phyloP scores from a whole-genome alignment of 2,888 invertebrate genomes.

The Brachyopa scutellaris region DNA sequence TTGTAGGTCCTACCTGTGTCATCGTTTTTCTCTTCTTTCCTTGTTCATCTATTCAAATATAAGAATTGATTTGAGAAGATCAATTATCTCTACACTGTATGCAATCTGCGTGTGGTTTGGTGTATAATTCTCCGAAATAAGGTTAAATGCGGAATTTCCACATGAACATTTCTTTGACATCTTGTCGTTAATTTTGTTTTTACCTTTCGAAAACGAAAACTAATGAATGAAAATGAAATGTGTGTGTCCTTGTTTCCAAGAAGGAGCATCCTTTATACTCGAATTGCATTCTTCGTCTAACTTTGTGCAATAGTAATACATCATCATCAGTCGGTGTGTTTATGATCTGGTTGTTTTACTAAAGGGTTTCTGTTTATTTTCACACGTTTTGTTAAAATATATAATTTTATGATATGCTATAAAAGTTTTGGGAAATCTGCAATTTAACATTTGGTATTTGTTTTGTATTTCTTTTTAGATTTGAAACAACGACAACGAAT shows the following conservation, averaged over 20 bases:
- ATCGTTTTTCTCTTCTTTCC: not conserved
- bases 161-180: constrained; percentile 3
- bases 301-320: constrained; percentile 39
- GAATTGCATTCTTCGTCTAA: not conserved
- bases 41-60: constrained; percentile 3
- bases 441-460: constrained; percentile 11
- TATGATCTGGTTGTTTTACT: constrained; percentile 14
- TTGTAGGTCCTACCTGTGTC: not conserved
- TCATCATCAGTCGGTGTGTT: constrained; percentile 23
- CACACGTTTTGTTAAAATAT: not conserved
- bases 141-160: constrained; percentile 23
- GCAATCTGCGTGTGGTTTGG: constrained; percentile 22
- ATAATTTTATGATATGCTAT: constrained; percentile 1
- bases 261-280: constrained; percentile 1
- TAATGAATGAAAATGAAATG: constrained; percentile 35
- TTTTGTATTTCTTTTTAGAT: constrained; percentile 74
- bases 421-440: constrained; percentile 16
- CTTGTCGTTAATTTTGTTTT: not conserved
- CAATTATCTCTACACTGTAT: constrained; percentile 17
- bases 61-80: not conserved
- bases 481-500: constrained; percentile 75
- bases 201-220: not conserved
- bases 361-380: constrained; percentile 13
- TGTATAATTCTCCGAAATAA: constrained; percentile 26
- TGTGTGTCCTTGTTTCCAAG: constrained; percentile 6